Conservation (phyloP, 1,140 invertebrate genomes). For the Cydia strobilella region DNA sequence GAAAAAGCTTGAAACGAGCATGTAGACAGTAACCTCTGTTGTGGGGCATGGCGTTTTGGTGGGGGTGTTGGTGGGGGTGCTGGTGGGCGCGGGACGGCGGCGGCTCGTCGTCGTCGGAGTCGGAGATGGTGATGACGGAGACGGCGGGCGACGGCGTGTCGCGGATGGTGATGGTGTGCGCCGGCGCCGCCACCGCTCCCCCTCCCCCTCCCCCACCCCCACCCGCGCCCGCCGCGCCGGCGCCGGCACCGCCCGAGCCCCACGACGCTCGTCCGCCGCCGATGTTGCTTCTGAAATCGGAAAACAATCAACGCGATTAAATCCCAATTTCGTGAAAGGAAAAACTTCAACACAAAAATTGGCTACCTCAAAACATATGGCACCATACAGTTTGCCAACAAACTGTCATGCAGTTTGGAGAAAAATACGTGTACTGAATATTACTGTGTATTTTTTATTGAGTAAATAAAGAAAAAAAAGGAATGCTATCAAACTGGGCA, state of each 20-base stretch:
- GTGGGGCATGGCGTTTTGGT: slow-evolving; percentile 38
- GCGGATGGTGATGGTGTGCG: slow-evolving; percentile 78
- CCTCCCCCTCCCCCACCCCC: slow-evolving; percentile 79
- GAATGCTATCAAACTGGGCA: no score
- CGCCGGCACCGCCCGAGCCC: slow-evolving; percentile 77
- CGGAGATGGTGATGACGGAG: slow-evolving; percentile 98
- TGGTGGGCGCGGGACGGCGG: not conserved
- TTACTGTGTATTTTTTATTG: no score
- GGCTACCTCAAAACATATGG: no score
- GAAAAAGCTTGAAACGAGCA: not conserved
- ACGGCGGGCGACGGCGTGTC: slow-evolving; percentile 96
- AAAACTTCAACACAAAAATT: no score
- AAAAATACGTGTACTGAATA: no score
- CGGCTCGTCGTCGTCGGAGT: slow-evolving; percentile 93
- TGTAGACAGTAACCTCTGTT: slow-evolving; percentile 33
- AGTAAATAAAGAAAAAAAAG: no score
- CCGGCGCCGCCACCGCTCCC: slow-evolving; percentile 31
- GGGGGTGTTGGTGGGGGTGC: no score
- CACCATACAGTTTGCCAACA: no score
- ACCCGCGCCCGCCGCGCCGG: slow-evolving; percentile 67
- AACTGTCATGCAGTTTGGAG: no score
- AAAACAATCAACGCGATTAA: not conserved
- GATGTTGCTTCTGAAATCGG: slow-evolving; percentile 37
- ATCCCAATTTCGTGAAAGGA: no score
- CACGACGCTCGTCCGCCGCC: slow-evolving; percentile 37